phyloP scores from a whole-genome alignment of 23 tunicate genomes.

The Aplidium turbinatum region DNA sequence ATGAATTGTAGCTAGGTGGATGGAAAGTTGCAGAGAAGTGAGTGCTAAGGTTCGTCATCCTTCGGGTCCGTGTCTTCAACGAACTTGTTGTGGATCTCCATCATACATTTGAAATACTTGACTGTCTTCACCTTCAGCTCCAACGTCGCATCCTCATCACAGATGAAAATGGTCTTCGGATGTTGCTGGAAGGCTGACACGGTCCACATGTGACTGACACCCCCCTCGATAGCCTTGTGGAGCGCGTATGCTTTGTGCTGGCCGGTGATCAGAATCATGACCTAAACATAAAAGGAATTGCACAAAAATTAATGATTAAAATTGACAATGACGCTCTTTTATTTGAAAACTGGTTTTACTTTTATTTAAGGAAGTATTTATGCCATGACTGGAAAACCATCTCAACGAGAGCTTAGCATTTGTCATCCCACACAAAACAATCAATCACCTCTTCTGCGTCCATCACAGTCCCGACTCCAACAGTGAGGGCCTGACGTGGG shows the following conservation, averaged over 20 bases:
- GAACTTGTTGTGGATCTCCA: constrained; percentile 74
- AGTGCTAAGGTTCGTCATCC: no score
- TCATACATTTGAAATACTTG: constrained; percentile 86
- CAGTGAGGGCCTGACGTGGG: constrained; percentile 89
- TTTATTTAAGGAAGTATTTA: no score
- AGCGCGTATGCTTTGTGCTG: constrained; percentile 88
- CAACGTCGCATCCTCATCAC: constrained; percentile 89
- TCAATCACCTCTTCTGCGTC: constrained; percentile 79
- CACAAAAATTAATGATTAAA: no score
- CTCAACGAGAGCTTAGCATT: no score
- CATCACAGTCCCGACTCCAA: constrained; percentile 95
- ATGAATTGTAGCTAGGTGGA: no score
- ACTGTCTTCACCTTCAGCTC: constrained; percentile 96
- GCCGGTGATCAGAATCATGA: constrained; percentile 90
- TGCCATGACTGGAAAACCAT: no score
- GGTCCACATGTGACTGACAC: constrained; percentile 96
- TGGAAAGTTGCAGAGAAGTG: no score
- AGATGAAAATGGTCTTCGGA: constrained; percentile 77
- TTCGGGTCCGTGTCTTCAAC: constrained; percentile 41
- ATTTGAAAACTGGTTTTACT: no score
- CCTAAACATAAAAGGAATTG: no score
- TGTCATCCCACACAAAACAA: neutral
- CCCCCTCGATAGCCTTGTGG: constrained; percentile 94
- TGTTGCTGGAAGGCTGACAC: constrained; percentile 97
- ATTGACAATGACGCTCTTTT: no score